Percentiles rank a stretch among this genome's conserved stretches.
phyloP scores from a whole-genome alignment of 2,888 invertebrate species.

The Rhopalosiphum nymphaeae region DNA sequence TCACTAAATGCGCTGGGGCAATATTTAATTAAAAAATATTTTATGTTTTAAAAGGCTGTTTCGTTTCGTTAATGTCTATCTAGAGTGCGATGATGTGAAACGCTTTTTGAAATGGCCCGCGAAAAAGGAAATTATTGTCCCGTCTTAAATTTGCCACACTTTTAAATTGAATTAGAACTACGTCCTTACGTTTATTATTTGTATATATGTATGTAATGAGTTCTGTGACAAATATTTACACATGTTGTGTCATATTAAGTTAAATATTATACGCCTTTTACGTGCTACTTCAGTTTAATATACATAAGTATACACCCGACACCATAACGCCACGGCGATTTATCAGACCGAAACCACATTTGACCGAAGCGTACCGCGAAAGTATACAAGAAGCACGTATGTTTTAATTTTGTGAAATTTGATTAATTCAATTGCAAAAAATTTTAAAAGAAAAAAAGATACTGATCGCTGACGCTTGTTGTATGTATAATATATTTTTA shows the following conservation, averaged over 20 bases:
- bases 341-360: conserved; percentile 58
- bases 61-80: neutral
- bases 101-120: neutral
- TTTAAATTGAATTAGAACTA: neutral
- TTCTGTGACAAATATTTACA: neutral
- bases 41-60: neutral
- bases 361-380: neutral
- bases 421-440: neutral
- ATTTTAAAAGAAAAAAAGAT: neutral
- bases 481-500: neutral
- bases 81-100: neutral
- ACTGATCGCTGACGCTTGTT: neutral
- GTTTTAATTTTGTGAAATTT: conserved; percentile 42
- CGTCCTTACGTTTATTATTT: neutral
- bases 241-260: neutral
- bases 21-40: neutral
- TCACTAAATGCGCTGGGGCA: neutral
- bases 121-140: neutral
- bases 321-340: conserved; percentile 7
- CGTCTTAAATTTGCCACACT: neutral
- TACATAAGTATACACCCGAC: neutral
- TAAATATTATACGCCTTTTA: neutral
- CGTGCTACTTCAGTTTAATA: neutral
- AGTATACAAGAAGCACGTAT: neutral
- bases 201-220: neutral